These are phyloP conservation scores for Thumatha senex DNA, from an alignment of 2,888 invertebrate genomes.

Conservation along the genomic window DNA sequence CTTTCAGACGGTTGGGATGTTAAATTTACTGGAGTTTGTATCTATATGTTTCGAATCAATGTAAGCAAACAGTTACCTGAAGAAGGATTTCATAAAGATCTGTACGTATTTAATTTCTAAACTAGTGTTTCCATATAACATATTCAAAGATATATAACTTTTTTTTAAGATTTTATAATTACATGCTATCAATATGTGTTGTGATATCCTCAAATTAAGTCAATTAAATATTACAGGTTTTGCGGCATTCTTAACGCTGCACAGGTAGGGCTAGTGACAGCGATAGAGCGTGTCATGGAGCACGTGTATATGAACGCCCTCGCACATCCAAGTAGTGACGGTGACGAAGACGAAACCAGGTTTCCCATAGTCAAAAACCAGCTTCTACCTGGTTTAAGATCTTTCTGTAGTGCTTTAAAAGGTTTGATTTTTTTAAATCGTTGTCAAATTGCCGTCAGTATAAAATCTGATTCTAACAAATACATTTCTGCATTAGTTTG, in stretches of 20 bases:
- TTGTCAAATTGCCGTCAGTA: too few species aligned
- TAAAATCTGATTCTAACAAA: too few species aligned
- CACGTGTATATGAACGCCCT: constrained; percentile 95
- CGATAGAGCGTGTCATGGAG: constrained; percentile 94
- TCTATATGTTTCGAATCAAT: constrained; percentile 93
- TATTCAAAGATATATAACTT: not conserved
- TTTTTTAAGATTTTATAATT: too few species aligned
- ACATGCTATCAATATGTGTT: too few species aligned
- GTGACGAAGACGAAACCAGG: constrained; percentile 90
- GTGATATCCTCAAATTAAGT: too few species aligned
- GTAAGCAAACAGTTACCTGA: constrained; percentile 93
- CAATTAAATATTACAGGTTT: constrained; percentile 76
- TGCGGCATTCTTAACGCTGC: constrained; percentile 92
- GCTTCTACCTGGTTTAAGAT: constrained; percentile 90
- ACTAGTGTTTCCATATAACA: not conserved
- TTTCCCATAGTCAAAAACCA: constrained; percentile 93
- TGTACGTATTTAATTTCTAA: constrained; percentile 67
- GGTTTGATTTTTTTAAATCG: constrained; percentile 56
- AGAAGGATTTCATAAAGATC: constrained; percentile 95
- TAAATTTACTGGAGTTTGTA: constrained; percentile 91
- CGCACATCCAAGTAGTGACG: constrained; percentile 90
- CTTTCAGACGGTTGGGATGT: constrained; percentile 93
- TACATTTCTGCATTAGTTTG: constrained; percentile 82
- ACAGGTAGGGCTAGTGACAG: constrained; percentile 91
- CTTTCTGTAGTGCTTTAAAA: constrained; percentile 95